Conservation (phyloP, 2,113 vertebrate genomes). For the Siphamia tubifer region DNA sequence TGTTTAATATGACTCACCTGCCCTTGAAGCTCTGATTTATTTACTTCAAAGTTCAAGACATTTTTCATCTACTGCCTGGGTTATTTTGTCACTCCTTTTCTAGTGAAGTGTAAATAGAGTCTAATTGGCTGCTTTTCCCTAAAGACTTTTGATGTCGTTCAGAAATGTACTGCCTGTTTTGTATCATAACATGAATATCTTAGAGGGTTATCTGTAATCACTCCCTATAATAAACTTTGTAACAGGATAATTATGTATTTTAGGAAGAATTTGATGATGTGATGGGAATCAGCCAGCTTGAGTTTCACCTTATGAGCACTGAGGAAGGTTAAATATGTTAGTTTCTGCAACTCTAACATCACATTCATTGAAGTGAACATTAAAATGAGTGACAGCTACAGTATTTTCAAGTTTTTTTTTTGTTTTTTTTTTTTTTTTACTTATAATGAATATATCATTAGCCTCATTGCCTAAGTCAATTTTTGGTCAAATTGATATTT, state of each 20-base stretch:
- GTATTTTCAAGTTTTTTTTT: conserved; percentile 13
- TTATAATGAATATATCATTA: conserved; percentile 24
- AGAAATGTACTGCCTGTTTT: no score
- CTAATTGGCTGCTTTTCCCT: conserved; percentile 3
- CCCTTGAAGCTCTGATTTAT: neutral
- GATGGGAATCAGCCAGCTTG: no score
- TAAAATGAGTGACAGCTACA: neutral
- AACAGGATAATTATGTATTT: no score
- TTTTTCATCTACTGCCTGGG: neutral
- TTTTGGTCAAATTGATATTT: no score
- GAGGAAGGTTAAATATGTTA: neutral
- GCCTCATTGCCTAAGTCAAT: no score
- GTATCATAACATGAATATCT: no score
- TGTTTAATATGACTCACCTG: neutral
- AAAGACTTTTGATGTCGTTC: no score
- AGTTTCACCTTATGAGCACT: neutral
- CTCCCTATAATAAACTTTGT: no score
- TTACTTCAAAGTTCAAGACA: conserved; percentile 10
- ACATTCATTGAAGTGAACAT: neutral
- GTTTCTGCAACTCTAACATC: neutral
- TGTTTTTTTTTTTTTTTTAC: conserved; percentile 3
- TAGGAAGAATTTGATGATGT: no score
- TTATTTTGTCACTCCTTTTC: neutral
- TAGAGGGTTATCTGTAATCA: no score
- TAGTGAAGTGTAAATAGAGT: neutral